A percentile compares a stretch with the other conserved stretches of the same genome.
These are phyloP conservation scores for Athalia circularis DNA, from an alignment of 2,888 invertebrate genomes.

Conservation along the genomic window DNA sequence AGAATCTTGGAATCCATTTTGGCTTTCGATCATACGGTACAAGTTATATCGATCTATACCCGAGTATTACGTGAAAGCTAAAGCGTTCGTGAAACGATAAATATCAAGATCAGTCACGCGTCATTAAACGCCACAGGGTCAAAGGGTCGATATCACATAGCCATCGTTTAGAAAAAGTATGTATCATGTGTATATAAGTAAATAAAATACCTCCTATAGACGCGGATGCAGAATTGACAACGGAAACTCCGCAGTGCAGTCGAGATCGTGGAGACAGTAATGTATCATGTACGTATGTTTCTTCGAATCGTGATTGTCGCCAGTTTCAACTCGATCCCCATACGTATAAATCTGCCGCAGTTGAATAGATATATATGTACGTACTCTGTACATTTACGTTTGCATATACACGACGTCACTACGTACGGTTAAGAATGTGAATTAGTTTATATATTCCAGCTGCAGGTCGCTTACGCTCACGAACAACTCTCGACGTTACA, in stretches of 20 bases:
- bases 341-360: not conserved
- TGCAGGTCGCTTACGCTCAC: not conserved
- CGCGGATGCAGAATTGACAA: too few species aligned
- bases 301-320: conserved; percentile 8
- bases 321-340: conserved; percentile 6
- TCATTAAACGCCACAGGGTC: conserved; percentile 31
- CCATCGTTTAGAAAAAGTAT: too few species aligned
- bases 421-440: not conserved
- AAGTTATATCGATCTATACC: not conserved
- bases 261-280: conserved; percentile 5
- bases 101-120: conserved; percentile 37
- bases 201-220: too few species aligned
- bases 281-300: not conserved
- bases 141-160: conserved; percentile 20
- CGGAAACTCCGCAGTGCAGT: not conserved
- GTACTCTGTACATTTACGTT: too few species aligned
- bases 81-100: conserved; percentile 18
- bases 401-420: too few species aligned
- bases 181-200: too few species aligned
- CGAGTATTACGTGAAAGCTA: conserved; percentile 12
- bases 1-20: not conserved
- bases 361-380: too few species aligned
- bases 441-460: conserved; percentile 15
- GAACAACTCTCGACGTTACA: not conserved
- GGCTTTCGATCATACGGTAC: not conserved